Evolutionary conservation across 2,888 invertebrate genomes (phyloP), one percentile per base, ranked within the genome.

Genomic region (Griposia aprilina): DNA sequence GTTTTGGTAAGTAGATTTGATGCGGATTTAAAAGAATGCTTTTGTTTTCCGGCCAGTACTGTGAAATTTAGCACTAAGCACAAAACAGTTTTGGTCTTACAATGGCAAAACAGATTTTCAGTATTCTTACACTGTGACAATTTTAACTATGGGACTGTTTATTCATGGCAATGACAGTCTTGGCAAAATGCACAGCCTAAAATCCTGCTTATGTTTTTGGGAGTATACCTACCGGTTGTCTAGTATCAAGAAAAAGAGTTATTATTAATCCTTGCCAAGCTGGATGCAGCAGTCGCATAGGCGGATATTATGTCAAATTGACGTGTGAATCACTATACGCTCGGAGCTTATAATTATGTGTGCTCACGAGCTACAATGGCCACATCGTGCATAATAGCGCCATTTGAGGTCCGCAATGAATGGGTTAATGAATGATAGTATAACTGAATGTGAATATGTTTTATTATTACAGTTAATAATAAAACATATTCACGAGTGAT

Each of bases 301-400:
- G 36, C 26, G 45, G 52, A 67, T 81, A 74, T 85, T 67, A 81
- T 68, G 74, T 81, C n/a, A 67, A 67, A 75, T 75, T 81, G 36
- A 75, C 52, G 41, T 62, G 30, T 71, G 57, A 62, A 59, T 81
- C 62, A 82, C 70, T 62, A n/a, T n/a, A 50, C 52, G 36, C 26
- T 59, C 45, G 52, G 20, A 20, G 75, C 57, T 57, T 66, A 57
- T 74, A 81, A 74, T 81, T 45, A 74, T 52, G 66, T 74, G 75
- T 76, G 62, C 55, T 59, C 70, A 70, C 30, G 57, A 57, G 60
- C 36, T 62, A 48, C 66, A 82, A 81, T 67, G 57, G 69, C 60
- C 66, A 66, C 62, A 59, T 75, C 76, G 50, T 66, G 36, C 36
- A 57, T 85, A 82, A 85, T 84, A 30, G 52, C 41, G 69, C 85